Conservation (phyloP, 1,140 invertebrate genomes). For the Reticulitermes speratus region DNA sequence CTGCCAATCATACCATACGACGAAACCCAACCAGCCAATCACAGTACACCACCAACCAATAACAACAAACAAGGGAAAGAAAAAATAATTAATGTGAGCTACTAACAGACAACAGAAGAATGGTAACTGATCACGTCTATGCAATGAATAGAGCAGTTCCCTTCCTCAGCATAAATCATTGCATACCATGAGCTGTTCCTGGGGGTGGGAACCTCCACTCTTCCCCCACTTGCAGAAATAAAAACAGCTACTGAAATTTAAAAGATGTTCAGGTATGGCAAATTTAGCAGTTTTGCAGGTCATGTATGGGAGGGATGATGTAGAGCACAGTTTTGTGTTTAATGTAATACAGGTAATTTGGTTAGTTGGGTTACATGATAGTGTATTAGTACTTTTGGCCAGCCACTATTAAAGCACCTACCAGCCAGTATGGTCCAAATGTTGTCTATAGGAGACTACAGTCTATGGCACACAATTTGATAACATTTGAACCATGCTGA, state of each 20-base stretch:
- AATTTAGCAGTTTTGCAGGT: not conserved
- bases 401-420: not conserved
- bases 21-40: constrained; percentile 19
- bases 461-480: not conserved
- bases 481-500: not conserved
- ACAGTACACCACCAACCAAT: constrained; percentile 17
- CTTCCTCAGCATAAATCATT: not conserved
- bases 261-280: not conserved
- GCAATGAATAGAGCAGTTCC: not conserved
- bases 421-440: not conserved
- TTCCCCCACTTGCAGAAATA: not conserved
- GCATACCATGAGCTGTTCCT: constrained; percentile 9
- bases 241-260: not conserved
- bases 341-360: not conserved
- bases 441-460: not conserved
- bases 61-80: constrained; percentile 23
- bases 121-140: not conserved
- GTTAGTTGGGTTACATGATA: not conserved
- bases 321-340: not conserved
- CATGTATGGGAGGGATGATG: not conserved
- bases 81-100: constrained; percentile 25
- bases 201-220: not conserved
- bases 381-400: not conserved
- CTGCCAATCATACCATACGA: constrained; percentile 47
- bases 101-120: constrained; percentile 11